These are phyloP conservation scores for Pollenia amentaria DNA, from an alignment of 2,888 invertebrate genomes.

Conservation along the genomic window DNA sequence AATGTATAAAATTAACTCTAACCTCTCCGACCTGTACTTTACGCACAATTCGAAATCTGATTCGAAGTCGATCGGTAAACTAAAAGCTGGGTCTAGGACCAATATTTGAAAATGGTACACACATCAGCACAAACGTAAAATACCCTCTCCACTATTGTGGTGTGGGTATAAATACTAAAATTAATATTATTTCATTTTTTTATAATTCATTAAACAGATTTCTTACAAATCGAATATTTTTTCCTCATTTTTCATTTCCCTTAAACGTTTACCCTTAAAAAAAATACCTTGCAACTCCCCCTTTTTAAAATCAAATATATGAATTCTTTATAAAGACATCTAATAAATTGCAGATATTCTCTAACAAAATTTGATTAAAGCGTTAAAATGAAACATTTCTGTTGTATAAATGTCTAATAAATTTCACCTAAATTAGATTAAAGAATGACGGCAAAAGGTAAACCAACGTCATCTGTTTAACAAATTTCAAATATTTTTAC, in stretches of 20 bases:
- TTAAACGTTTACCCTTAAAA: background rate
- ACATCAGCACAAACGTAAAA: no score
- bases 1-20: no score
- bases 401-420: constrained; percentile 44
- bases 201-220: background rate
- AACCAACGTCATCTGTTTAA: constrained; percentile 68
- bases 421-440: constrained; percentile 42
- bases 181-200: background rate
- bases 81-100: no score
- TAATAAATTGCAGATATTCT: constrained; percentile 48
- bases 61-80: no score
- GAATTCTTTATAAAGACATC: constrained; percentile 38
- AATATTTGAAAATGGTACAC: no score
- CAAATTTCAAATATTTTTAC: constrained; percentile 52
- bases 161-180: background rate
- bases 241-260: background rate
- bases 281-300: background rate
- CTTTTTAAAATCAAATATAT: constrained; percentile 19
- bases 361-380: constrained; percentile 33
- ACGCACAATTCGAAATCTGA: no score
- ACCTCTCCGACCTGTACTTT: no score
- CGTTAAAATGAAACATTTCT: constrained; percentile 15
- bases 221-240: background rate
- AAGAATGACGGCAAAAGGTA: constrained; percentile 32
- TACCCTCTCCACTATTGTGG: no score